phyloP scores from a whole-genome alignment of 1,140 invertebrate genomes.

The Hermetia illucens region DNA sequence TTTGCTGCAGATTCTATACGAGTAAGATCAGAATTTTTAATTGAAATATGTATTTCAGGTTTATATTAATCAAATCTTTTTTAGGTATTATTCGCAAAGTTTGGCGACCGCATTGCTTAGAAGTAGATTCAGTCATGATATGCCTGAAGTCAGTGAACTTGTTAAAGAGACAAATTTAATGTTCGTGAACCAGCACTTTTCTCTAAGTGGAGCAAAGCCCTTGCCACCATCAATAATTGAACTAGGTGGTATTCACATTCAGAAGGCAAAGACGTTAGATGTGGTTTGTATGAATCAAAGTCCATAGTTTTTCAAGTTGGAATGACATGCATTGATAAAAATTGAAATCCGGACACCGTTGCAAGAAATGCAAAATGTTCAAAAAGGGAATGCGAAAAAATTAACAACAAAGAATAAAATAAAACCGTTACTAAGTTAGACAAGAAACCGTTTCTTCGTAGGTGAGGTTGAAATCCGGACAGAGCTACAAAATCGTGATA shows the following conservation, averaged over 20 bases:
- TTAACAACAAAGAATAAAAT: too few species aligned
- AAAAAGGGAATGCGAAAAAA: too few species aligned
- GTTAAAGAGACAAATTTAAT: constrained; percentile 42
- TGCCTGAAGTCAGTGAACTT: constrained; percentile 42
- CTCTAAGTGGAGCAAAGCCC: constrained; percentile 39
- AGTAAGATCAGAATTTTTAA: constrained; percentile 10
- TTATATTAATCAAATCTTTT: background rate
- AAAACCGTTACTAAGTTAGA: too few species aligned
- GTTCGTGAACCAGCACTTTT: constrained; percentile 49
- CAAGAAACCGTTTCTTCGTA: too few species aligned
- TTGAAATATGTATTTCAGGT: background rate
- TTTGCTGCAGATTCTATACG: constrained; percentile 19
- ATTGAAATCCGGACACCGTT: too few species aligned
- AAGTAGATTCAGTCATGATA: constrained; percentile 32
- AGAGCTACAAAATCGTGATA: too few species aligned
- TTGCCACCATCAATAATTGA: constrained; percentile 46
- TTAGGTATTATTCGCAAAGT: constrained; percentile 1
- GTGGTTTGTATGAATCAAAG: too few species aligned
- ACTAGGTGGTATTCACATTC: constrained; percentile 49
- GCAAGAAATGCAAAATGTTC: too few species aligned
- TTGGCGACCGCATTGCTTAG: constrained; percentile 16
- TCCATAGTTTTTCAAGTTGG: too few species aligned
- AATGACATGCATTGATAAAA: too few species aligned
- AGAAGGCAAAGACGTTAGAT: constrained; percentile 37
- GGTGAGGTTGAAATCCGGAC: too few species aligned